phyloP scores from a whole-genome alignment of 2,888 invertebrate genomes.

The Pollenia griseotomentosa region DNA sequence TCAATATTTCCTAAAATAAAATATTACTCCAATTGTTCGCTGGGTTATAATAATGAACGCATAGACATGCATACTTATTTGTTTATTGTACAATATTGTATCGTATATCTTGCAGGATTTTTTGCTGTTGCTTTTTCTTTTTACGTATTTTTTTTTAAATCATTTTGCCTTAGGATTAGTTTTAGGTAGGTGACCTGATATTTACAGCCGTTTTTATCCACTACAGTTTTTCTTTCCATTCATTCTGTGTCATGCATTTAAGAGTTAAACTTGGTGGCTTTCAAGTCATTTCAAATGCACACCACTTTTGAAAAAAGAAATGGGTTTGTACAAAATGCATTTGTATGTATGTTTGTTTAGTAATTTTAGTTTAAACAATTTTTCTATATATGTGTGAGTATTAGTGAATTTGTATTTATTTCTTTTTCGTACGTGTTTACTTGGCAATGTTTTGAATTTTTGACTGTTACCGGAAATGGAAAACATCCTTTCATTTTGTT shows the following conservation, averaged over 20 bases:
- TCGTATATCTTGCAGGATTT: conserved; percentile 17
- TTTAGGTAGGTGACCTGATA: conserved; percentile 66
- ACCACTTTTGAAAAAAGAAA: not conserved
- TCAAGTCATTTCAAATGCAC: conserved; percentile 68
- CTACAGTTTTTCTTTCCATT: not conserved
- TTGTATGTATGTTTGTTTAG: not conserved
- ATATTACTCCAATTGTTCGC: too few relatives aligned
- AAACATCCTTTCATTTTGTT: conserved; percentile 52
- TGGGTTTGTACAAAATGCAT: not conserved
- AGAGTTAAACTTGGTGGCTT: conserved; percentile 72
- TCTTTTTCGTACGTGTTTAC: conserved; percentile 47
- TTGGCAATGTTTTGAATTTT: conserved; percentile 65
- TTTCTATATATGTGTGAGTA: not conserved
- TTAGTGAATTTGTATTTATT: conserved; percentile 47
- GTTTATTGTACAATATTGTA: conserved; percentile 50
- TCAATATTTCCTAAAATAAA: too few relatives aligned
- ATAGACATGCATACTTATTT: not conserved
- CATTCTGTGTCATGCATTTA: conserved; percentile 67
- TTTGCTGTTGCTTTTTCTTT: not conserved
- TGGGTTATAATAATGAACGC: too few relatives aligned
- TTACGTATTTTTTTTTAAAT: not conserved
- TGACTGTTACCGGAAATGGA: conserved; percentile 70
- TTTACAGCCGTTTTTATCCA: conserved; percentile 45
- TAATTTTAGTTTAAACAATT: conserved; percentile 31
- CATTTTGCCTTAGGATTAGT: conserved; percentile 43